Base-by-base conservation (phyloP, 2,888 invertebrate genomes). In the Hypercompe scribonia region DNA sequence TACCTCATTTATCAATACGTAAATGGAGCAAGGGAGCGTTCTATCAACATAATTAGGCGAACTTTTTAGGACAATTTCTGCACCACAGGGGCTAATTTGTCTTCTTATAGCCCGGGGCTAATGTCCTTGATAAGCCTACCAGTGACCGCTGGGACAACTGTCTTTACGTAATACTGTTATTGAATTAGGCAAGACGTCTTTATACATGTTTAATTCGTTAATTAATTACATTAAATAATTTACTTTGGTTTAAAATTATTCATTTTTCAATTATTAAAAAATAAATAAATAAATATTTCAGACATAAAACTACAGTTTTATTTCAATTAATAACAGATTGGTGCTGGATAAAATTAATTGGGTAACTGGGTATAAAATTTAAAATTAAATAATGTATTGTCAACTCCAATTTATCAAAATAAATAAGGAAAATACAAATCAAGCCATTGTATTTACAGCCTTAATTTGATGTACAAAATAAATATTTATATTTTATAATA, bases 21-120 rank as follows among this genome's bases (percentile, higher is more conserved):
- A 74, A 76, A 68, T 64, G 39, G 71, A 54, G 68, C 68, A 73
- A 74, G 64, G 68, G 50, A 74, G 66, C 68, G 76, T 42, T 81
- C 78, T 69, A 78, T 81, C 78, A 76, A 81, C 78, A 79, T 84
- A 84, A 82, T 84, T 81, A 84, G 76, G 77, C 73, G 76, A 81
- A 79, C 78, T 78, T 81, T 78, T 84, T 79, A 75, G 70, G 70
- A 68, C 61, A 72, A 72, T 74, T 81, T 74, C 78, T 72, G 72
- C 68, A 24, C 31, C 82, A 58, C 77, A 64, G 39, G 82, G 78
- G 61, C 75, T 79, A 81, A 84, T 84, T 81, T 84, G 81, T 84
- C 84, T 82, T 77, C 75, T 78, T 75, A 76, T 54, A 65, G 72
- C 68, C 74, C 70, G 58, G 78, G 75, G 61, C 64, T 68, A 75